Evolutionary conservation across 2,797 vertebrate genomes (phyloP), one percentile per base, ranked within the genome.

Genomic region (Gymnoscopelus microlampas): DNA sequence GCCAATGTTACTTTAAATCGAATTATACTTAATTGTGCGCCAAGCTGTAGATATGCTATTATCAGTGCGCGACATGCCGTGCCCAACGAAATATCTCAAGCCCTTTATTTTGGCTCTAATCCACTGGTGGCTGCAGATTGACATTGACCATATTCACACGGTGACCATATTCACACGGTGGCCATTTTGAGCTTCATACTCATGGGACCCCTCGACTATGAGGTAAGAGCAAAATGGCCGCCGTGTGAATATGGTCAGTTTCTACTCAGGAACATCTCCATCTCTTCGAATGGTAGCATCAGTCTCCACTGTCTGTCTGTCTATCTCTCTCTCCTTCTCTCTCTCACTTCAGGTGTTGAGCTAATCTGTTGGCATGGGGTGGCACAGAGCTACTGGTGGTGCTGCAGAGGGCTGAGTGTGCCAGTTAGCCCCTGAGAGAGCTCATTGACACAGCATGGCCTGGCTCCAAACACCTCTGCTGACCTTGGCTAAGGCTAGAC

Each of bases 281-380:
- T 70, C 71, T 77, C 78, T 68, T 74, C 80, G 77, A 82, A 85
- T 87, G 86, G 83, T 53, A 80, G 74, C 63, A 78, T 88, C 82
- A 80, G 77, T 69, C 79, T 86, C 66, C 76, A 66, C 70, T 58
- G 35, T 57, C 14, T 64, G 12, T 6, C 19, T 72, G 70, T 71
- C 19, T 19, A 19, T 19, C 19, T 19, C 19, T 19, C 19, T 19
- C 19, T 19, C 19, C 19, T 19, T 19, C 71, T 77, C 73, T 70
- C 79, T 75, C 65, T 85, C 77, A 79, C 77, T 73, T 63, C 75
- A 73, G 82, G 77, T 83, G 81, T 76, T 81, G 70, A 75, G 77
- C 77, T 81, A 77, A 83, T 85, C 75, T 85, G 79, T 68, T 79
- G 79, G 78, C 77, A 68, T 56, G 78, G 68, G 65, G 72, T 71